phyloP scores from a whole-genome alignment of 2,113 vertebrate species.

The Phalacrocorax carbo region DNA sequence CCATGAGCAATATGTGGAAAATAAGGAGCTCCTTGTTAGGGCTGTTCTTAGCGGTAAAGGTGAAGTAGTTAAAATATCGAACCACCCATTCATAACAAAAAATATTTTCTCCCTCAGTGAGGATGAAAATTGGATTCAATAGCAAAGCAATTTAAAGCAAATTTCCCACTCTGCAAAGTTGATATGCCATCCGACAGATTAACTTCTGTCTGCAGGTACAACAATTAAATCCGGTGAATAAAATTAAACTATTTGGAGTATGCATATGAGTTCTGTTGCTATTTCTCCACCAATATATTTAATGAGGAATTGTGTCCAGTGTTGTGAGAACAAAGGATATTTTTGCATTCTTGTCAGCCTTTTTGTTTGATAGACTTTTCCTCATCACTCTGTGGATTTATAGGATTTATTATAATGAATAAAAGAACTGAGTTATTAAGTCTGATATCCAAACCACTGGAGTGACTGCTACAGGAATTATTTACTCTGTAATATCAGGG shows the following conservation, averaged over 20 bases:
- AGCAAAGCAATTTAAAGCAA: constrained; percentile 42
- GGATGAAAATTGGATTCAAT: constrained; percentile 56
- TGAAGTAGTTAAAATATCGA: constrained; percentile 25
- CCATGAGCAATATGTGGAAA: background rate
- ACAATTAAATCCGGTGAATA: constrained; percentile 51
- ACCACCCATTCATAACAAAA: constrained; percentile 38
- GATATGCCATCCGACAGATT: constrained; percentile 1
- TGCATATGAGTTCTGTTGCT: background rate
- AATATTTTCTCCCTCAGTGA: constrained; percentile 56
- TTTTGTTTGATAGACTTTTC: background rate
- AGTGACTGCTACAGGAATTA: background rate
- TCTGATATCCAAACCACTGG: background rate
- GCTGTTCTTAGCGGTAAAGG: background rate
- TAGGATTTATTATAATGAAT: background rate
- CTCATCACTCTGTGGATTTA: background rate
- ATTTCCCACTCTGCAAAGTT: constrained; percentile 27
- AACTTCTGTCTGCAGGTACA: constrained; percentile 32
- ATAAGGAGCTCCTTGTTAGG: background rate
- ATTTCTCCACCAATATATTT: background rate
- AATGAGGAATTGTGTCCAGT: background rate
- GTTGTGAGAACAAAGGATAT: constrained; percentile 14
- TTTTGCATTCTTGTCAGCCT: background rate
- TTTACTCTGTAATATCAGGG: background rate
- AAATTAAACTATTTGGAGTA: background rate
- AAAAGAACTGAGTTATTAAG: background rate